Conservation (phyloP, 2,888 invertebrate genomes). For the Ormyrus nitidulus region DNA sequence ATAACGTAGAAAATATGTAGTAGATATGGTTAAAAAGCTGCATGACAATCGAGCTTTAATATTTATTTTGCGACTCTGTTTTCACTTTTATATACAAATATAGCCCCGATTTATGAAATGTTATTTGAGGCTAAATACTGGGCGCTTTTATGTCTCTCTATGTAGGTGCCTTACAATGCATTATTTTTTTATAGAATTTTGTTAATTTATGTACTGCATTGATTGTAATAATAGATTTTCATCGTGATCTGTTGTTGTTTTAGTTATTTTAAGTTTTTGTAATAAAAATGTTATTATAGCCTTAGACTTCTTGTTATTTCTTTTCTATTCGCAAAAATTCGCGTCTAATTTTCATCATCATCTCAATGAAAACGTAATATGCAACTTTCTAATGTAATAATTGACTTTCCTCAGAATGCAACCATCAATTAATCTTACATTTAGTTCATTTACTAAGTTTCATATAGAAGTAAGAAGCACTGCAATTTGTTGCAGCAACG, state of each 20-base stretch:
- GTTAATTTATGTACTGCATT: conserved; percentile 42
- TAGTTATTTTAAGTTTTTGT: conserved; percentile 40
- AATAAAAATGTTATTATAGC: conserved; percentile 30
- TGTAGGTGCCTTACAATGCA: background rate
- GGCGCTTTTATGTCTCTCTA: background rate
- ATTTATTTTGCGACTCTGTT: conserved; percentile 19
- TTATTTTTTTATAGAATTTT: conserved; percentile 5
- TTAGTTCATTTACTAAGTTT: background rate
- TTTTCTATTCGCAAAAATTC: no score
- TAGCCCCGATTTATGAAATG: conserved; percentile 1
- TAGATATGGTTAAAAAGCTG: background rate
- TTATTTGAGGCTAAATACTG: conserved; percentile 26
- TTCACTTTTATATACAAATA: background rate
- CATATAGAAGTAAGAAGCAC: background rate
- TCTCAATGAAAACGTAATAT: no score
- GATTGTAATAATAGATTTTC: conserved; percentile 22
- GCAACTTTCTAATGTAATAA: background rate
- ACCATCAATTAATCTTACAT: conserved; percentile 10
- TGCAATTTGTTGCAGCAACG: background rate
- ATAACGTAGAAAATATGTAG: no score
- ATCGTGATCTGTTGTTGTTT: conserved; percentile 27
- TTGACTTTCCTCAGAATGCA: conserved; percentile 16
- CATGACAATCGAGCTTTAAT: background rate
- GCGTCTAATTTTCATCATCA: background rate
- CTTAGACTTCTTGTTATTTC: background rate